Base-by-base conservation (phyloP, 2,888 invertebrate genomes). In the Leptopilina drosophilae region DNA sequence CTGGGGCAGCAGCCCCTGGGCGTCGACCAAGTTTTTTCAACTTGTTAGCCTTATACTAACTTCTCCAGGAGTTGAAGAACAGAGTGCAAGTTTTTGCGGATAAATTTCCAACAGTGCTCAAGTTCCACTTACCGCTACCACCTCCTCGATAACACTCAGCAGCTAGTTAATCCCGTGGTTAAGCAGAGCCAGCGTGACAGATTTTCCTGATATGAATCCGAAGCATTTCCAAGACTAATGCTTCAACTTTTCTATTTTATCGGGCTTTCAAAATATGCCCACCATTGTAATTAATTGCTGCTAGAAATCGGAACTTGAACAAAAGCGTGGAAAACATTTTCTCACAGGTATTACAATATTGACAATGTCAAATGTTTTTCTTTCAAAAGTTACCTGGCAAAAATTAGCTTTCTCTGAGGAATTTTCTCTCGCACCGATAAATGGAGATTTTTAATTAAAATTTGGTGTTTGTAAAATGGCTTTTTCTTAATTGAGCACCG, bases 161-260 rank as follows among this genome's bases (percentile, higher is more conserved):
- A 53, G 69, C 53, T 53, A 69, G 69, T 69, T 69, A 69, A 69
- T 69, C 53, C 53, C 53, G 69, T 53, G 53, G 69, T 69, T 69
- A 69, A 69, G 49, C 69, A 53, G 69, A 26, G 4, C 69, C 15
- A 69, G 26, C 49, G 6, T 69, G 69, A 69, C 69, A 69, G 53
- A 69, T 69, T 69, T 26, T 7, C 53, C 53, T 69, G 46, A 69
- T 69, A 69, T 20, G 69, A 53, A 26, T 26, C 46, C 26, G 5
- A 53, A 26, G 26, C 69, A 62, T 20, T 62, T 62, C 62, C 20
- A 69, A 26, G 49, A 49, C 69, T 53, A 53, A 6, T 53, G 2
- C 69, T 53, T 14, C 0, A 69, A 69, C 69, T 69, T 69, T 69
- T 49, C 69, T 26, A 69, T 14, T 69, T 53, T 20, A 53, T 69